Evolutionary conservation across 1,140 invertebrate species (phyloP), one percentile per base, ranked within the genome.

Genomic region (Drosophila bifasciata): DNA sequence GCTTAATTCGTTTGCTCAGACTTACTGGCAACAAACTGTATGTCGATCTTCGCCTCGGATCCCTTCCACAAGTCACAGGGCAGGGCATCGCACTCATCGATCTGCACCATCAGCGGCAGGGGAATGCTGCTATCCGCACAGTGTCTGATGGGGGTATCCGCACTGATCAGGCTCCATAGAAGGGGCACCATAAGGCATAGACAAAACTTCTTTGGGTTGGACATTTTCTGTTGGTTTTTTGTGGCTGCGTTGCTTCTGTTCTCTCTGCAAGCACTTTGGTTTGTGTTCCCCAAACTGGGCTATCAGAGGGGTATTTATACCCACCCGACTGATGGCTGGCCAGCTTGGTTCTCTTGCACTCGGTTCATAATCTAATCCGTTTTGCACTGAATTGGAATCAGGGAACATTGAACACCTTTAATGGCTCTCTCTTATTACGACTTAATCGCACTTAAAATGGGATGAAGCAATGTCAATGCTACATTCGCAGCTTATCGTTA

Each of bases 21-120:
- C 86, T 83, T 41, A 90, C 86, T 86, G 28, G 81, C 80, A n/a
- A 91, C 80, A 66, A 91, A 91, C 32, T 91, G 86, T 6, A 90
- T 76, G 15, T 69, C 63, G 11, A 91, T 90, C 15, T 63, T 80
- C 21, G 73, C 55, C 8, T 76, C 63, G 2, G 28, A 36, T 8
- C 78, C 84, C 57, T 79, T 86, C 63, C 58, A 70, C 8, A 91
- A 15, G 23, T 81, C 76, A 23, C 90, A 91, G 8, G 90, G 90
- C 45, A 77, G 11, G 21, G 49, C 11, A 16, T 76, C 25, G 15
- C 90, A 91, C 0, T 73, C 45, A 40, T 91, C 66, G 13, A 91
- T 74, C 64, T 89, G 79, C 11, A 91, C 90, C 58, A 60, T 76
- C 23, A 91, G 6, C 0, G 90, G 90, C 36, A 76, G 11, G 0